Evolutionary conservation across 2,888 invertebrate species (phyloP).

Genomic region (Prosapia bicincta): DNA sequence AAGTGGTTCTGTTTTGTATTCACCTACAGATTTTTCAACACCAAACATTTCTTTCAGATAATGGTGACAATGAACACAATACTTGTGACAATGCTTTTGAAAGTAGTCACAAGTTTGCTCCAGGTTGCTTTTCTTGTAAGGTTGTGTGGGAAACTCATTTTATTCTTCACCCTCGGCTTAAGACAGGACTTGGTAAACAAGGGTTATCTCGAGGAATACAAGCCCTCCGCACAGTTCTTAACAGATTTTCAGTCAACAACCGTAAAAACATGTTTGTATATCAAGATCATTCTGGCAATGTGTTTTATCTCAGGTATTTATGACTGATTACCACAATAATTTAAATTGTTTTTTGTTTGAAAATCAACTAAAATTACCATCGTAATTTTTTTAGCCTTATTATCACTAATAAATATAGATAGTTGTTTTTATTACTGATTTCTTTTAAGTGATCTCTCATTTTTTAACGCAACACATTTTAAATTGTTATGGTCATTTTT

Average conservation of each 20-base stretch:
- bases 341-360: no score
- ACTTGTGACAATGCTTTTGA: neutral
- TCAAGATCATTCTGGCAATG: conserved; percentile 58
- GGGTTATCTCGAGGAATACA: conserved; percentile 60
- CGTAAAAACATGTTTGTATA: conserved; percentile 75
- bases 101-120: conserved; percentile 36
- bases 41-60: conserved; percentile 3
- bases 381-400: no score
- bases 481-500: no score
- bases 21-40: no score
- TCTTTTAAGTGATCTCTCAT: no score
- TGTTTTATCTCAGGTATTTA: conserved; percentile 55
- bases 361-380: no score
- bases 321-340: no score
- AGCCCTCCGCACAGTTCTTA: conserved; percentile 61
- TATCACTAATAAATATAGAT: no score
- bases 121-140: conserved; percentile 70
- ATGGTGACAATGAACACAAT: neutral
- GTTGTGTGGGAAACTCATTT: conserved; percentile 70
- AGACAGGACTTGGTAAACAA: conserved; percentile 58
- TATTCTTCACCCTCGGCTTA: conserved; percentile 64
- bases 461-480: no score
- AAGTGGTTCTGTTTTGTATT: no score
- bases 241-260: conserved; percentile 67
- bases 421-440: no score